A percentile compares a stretch with the other conserved stretches of the same genome.
Evolutionary conservation across 1,140 invertebrate species (phyloP).

Genomic region (Pteromalus puparum): DNA sequence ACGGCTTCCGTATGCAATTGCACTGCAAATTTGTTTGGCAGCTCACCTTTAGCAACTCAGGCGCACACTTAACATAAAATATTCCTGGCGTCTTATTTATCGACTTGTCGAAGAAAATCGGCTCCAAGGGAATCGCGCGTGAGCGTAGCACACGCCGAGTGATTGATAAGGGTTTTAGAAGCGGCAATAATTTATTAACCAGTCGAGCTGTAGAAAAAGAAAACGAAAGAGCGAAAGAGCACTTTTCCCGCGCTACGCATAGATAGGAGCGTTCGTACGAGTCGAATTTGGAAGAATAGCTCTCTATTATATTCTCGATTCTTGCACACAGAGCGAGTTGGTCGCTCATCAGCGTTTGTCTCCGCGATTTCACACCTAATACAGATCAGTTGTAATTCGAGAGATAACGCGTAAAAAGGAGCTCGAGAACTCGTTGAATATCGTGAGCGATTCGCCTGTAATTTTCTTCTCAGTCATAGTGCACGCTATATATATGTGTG

Average conservation of each 20-base stretch:
- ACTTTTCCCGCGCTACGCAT: neutral
- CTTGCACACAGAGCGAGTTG: neutral
- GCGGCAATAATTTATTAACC: constrained; percentile 32
- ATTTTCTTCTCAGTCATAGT: neutral
- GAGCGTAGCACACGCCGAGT: neutral
- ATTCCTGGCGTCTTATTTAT: constrained; percentile 30
- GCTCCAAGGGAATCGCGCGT: neutral
- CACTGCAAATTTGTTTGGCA: neutral
- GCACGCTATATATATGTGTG: too few relatives aligned
- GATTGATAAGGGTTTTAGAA: constrained; percentile 25
- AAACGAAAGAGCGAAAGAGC: neutral
- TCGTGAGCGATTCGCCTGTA: neutral
- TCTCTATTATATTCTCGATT: neutral
- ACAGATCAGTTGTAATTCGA: neutral
- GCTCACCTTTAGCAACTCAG: neutral
- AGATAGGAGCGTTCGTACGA: neutral
- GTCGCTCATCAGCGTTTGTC: too few relatives aligned
- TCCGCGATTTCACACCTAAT: neutral
- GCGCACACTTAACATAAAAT: constrained; percentile 22
- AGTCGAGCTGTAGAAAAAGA: neutral
- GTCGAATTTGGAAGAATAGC: neutral
- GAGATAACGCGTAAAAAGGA: too few relatives aligned
- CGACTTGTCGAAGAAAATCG: neutral
- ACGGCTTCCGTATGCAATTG: neutral
- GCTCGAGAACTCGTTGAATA: neutral